Evolutionary conservation across 2,888 invertebrate genomes (phyloP).

Genomic region (Drosophila flavopinicola): DNA sequence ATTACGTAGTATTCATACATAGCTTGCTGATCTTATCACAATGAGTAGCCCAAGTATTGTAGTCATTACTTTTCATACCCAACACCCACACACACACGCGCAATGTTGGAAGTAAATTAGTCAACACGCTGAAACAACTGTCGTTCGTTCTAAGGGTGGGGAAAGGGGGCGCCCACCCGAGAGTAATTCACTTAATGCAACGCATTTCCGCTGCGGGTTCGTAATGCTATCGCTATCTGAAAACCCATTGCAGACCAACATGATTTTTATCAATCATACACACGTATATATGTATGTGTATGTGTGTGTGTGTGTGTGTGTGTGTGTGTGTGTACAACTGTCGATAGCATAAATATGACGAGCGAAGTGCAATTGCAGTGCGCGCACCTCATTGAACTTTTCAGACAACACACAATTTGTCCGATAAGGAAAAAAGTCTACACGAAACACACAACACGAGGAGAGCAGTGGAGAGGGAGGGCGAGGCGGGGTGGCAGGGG

Average conservation of each 20-base stretch:
- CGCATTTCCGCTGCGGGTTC: slow-evolving; percentile 65
- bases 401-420: slow-evolving; percentile 77
- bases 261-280: slow-evolving; percentile 43
- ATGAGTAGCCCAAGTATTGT: slow-evolving; percentile 17
- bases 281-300: background rate
- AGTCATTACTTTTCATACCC: slow-evolving; percentile 26
- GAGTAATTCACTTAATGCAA: slow-evolving; percentile 72
- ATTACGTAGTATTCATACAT: background rate
- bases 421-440: slow-evolving; percentile 68
- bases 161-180: slow-evolving; percentile 1
- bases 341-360: slow-evolving; percentile 74
- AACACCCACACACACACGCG: slow-evolving; percentile 20
- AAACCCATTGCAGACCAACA: slow-evolving; percentile 42
- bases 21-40: slow-evolving; percentile 29
- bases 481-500: slow-evolving; percentile 5
- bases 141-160: background rate
- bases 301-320: slow-evolving; percentile 1
- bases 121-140: slow-evolving; percentile 45
- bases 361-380: slow-evolving; percentile 67
- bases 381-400: slow-evolving; percentile 77
- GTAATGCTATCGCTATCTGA: slow-evolving; percentile 42
- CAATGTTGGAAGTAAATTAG: slow-evolving; percentile 52
- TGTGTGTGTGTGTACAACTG: no score
- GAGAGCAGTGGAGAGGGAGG: slow-evolving; percentile 8
- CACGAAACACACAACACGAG: slow-evolving; percentile 41